Evolutionary conservation across 2,888 invertebrate genomes (phyloP), one percentile per base, ranked within the genome.

Genomic region (Plebejus anna): DNA sequence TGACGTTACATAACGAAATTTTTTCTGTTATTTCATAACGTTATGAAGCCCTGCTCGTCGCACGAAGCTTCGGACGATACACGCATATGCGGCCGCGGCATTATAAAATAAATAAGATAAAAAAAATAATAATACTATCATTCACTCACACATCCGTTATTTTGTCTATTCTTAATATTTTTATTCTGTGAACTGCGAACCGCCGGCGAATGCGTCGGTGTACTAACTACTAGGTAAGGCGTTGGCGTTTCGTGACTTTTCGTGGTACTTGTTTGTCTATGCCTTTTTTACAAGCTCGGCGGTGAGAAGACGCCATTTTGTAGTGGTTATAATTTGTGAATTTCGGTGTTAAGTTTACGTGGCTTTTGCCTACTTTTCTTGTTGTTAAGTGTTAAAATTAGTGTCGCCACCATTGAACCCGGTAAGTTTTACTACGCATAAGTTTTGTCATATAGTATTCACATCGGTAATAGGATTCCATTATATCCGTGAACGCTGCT

Each of bases 401-500:
- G 80, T 79, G 78, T 77, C 78, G 79, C 79, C 81, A 79, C 78
- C 79, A 80, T 81, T 80, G 79, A 80, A 76, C 79, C 78, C 78
- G 79, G 82, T 82, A 83, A 84, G 83, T 83, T 82, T 75, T 78
- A 77, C 76, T 76, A 77, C 76, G 70, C 57, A 77, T n/a, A 47
- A 28, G 38, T 66, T 59, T 66, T 73, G 72, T 71, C 51, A 70
- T 71, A 42, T 59, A 75, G 75, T 76, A 70, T 59, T 70, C 77
- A 77, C 86, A 84, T 85, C 88, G 85, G 86, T 84, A 81, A 78
- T 81, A 78, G 84, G 85, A 87, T 84, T 82, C 75, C 38, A 71
- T 81, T 83, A 83, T 84, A 86, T 81, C 84, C 80, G 88, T 89
- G 85, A 84, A 89, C 90, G 90, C 90, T 91, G 88, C 90, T 90